A percentile compares a stretch with the other conserved stretches of the same genome.
Conservation (phyloP, 2,888 invertebrate species). For the Elmis aenea region DNA sequence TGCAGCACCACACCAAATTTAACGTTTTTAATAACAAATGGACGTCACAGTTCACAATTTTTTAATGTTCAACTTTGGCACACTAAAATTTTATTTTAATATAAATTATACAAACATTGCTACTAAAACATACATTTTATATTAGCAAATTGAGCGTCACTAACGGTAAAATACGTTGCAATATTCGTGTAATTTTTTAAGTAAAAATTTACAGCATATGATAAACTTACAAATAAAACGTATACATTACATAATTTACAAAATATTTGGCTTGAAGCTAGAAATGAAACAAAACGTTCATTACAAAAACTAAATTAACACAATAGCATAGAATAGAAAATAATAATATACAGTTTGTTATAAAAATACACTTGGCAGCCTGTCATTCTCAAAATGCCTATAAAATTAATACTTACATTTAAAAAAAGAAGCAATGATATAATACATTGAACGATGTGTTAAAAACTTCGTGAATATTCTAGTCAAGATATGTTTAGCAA, state of each 20-base stretch:
- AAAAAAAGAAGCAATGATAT: not conserved
- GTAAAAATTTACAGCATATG: no score
- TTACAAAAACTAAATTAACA: constrained; percentile 5
- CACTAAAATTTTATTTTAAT: constrained; percentile 25
- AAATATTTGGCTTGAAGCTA: constrained; percentile 17
- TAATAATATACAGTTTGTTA: constrained; percentile 1
- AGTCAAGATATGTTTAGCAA: no score
- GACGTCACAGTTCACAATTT: constrained; percentile 34
- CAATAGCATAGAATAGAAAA: constrained; percentile 8
- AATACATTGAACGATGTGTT: constrained; percentile 1
- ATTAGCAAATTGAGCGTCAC: not conserved
- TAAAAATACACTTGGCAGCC: constrained; percentile 16
- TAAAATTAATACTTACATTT: constrained; percentile 6
- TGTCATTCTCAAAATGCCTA: constrained; percentile 10
- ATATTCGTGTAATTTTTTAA: no score
- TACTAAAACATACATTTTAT: no score
- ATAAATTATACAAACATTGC: no score
- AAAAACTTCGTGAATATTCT: no score
- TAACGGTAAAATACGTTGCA: not conserved
- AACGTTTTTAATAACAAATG: constrained; percentile 27
- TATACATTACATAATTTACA: constrained; percentile 5
- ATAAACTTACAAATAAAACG: constrained; percentile 4
- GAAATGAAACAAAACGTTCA: no score
- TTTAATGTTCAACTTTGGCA: constrained; percentile 36
- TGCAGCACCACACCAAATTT: constrained; percentile 43